Evolutionary conservation across 2,113 vertebrate genomes (phyloP), one percentile per base, ranked within the genome.

Genomic region (Varanus komodoensis): DNA sequence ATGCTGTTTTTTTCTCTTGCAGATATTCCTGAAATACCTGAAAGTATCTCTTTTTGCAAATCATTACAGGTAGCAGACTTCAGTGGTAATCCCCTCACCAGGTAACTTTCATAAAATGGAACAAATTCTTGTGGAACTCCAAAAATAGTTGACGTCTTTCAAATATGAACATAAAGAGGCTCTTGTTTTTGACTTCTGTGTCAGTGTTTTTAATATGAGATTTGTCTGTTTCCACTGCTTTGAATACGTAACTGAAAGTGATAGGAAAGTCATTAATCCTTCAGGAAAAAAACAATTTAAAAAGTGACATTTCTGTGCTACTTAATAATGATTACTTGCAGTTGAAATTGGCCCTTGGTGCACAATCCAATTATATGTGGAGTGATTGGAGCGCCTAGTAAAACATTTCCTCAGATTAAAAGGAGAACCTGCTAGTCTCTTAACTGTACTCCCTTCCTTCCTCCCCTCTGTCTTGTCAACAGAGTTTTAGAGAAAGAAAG

Each of bases 1-100:
- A 2, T 44, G 52, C 4, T 93, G 57, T 80, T 71, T 91, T 5
- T 5, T 67, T 67, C 93, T 64, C 94, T 78, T 96, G 75, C 97
- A 99, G 99, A 99, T 97, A 99, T 99, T 96, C 97, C 98, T 93
- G 99, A 99, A 97, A 98, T 99, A 96, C 99, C 99, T 95, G 99
- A 99, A 95, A 99, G 97, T 96, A 99, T 99, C 98, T 98, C 98
- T 57, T 97, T 98, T 96, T 99, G 99, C 97, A 99, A 98, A 98
- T 97, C 98, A 86, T 98, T 99, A 89, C 99, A 99, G 96, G 96
- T 99, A 92, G 99, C 98, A 95, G 99, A 99, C 97, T 99, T 99
- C 96, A 99, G 99, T 94, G 99, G 99, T 94, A 99, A 99, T 96
- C 99, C 99, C 91, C 96, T 99, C 95, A 98, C 98, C 93, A 99